These are phyloP conservation scores for Aplidium turbinatum DNA, from an alignment of 23 tunicate genomes.

Conservation along the genomic window DNA sequence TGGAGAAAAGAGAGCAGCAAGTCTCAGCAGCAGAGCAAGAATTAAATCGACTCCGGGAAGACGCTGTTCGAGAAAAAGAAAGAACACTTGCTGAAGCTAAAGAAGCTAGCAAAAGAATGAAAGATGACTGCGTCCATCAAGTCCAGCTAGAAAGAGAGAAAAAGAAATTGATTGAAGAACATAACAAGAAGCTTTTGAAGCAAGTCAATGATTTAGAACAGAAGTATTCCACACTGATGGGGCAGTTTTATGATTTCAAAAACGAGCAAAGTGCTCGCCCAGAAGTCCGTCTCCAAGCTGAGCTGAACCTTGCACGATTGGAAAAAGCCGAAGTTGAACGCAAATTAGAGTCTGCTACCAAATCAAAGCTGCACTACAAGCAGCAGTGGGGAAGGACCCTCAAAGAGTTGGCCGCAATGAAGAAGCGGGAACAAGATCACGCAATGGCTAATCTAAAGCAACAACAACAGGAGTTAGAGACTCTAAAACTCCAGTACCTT, in stretches of 20 bases:
- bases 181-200: constrained; percentile 59
- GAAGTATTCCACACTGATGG: constrained; percentile 67
- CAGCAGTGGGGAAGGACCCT: constrained; percentile 97
- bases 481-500: constrained; percentile 56
- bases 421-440: constrained; percentile 86
- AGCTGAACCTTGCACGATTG: constrained; percentile 61
- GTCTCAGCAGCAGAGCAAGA: constrained; percentile 68
- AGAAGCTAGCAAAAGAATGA: constrained; percentile 73
- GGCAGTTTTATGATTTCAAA: constrained; percentile 63
- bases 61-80: constrained; percentile 70
- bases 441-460: constrained; percentile 87
- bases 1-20: constrained; percentile 84
- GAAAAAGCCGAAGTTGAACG: constrained; percentile 91
- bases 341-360: constrained; percentile 77
- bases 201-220: constrained; percentile 78
- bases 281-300: constrained; percentile 86
- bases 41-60: constrained; percentile 66
- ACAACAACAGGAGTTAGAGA: constrained; percentile 91
- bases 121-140: constrained; percentile 85
- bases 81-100: constrained; percentile 50
- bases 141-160: constrained; percentile 83
- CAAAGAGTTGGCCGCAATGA: constrained; percentile 84
- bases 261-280: constrained; percentile 67
- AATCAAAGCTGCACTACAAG: constrained; percentile 96
- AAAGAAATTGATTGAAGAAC: constrained; percentile 48